A percentile compares a stretch with the other conserved stretches of the same genome.
Evolutionary conservation across 2,888 invertebrate genomes (phyloP).

Genomic region (Meiosimyza platycephala): DNA sequence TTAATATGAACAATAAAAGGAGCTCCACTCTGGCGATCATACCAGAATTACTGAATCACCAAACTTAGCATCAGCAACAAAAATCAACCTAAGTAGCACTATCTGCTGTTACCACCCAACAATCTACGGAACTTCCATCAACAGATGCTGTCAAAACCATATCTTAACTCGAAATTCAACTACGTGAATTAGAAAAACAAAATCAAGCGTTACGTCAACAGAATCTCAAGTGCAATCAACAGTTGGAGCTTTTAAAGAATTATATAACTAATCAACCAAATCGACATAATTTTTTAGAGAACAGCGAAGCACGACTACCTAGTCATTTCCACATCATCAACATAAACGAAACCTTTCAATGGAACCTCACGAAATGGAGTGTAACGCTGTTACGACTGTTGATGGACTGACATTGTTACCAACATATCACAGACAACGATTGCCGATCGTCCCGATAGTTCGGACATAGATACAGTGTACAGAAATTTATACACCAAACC

Average conservation of each 20-base stretch:
- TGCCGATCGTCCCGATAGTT: slow-evolving; percentile 67
- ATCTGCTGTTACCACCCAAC: slow-evolving; percentile 76
- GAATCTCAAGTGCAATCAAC: slow-evolving; percentile 95
- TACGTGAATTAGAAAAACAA: slow-evolving; percentile 94
- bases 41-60: slow-evolving; percentile 57
- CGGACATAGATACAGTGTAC: slow-evolving; percentile 78
- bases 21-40: too few species aligned
- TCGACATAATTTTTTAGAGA: slow-evolving; percentile 68
- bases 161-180: slow-evolving; percentile 66
- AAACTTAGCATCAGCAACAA: slow-evolving; percentile 63
- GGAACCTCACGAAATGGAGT: slow-evolving; percentile 68
- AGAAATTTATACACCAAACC: slow-evolving; percentile 95
- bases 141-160: slow-evolving; percentile 64
- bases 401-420: slow-evolving; percentile 69
- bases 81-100: slow-evolving; percentile 64
- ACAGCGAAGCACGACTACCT: slow-evolving; percentile 61
- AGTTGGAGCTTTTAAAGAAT: slow-evolving; percentile 87
- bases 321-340: slow-evolving; percentile 66
- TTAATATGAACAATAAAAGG: too few species aligned
- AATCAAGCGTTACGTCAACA: slow-evolving; percentile 92
- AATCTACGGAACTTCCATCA: slow-evolving; percentile 54
- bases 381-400: slow-evolving; percentile 72
- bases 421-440: slow-evolving; percentile 55
- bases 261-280: slow-evolving; percentile 80
- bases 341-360: slow-evolving; percentile 66